Percentiles rank a stretch among this genome's conserved stretches.
Conservation (phyloP, 2,113 vertebrate species). For the Pterocles gutturalis region DNA sequence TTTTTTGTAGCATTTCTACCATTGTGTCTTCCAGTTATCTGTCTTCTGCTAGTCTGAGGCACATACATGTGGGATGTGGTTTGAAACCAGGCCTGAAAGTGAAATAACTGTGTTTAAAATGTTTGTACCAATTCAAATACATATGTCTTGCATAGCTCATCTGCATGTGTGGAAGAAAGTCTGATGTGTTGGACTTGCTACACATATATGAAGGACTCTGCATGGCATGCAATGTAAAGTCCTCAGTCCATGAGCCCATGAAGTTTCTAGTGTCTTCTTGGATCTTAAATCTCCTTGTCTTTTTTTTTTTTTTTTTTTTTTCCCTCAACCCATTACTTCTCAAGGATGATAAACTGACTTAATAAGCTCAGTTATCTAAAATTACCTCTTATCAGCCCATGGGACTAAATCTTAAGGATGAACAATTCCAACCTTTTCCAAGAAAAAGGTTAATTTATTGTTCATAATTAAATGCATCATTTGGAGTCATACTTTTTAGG, state of each 20-base stretch:
- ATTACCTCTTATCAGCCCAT: background rate
- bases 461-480: background rate
- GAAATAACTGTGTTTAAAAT: background rate
- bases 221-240: background rate
- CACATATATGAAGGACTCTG: background rate
- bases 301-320: background rate
- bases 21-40: background rate
- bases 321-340: background rate
- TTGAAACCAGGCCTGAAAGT: background rate
- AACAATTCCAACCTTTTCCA: background rate
- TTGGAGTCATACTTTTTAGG: background rate
- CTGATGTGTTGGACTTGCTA: background rate
- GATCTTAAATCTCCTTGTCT: rapidly evolving
- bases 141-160: background rate
- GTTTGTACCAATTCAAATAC: background rate
- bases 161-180: background rate
- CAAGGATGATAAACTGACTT: background rate
- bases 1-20: background rate
- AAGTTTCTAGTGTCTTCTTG: background rate
- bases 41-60: background rate
- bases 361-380: background rate
- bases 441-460: background rate
- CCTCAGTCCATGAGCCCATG: rapidly evolving
- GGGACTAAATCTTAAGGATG: background rate
- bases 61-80: background rate